Evolutionary conservation across 1,140 invertebrate genomes (phyloP), one percentile per base, ranked within the genome.

Genomic region (Drosophila lowei): DNA sequence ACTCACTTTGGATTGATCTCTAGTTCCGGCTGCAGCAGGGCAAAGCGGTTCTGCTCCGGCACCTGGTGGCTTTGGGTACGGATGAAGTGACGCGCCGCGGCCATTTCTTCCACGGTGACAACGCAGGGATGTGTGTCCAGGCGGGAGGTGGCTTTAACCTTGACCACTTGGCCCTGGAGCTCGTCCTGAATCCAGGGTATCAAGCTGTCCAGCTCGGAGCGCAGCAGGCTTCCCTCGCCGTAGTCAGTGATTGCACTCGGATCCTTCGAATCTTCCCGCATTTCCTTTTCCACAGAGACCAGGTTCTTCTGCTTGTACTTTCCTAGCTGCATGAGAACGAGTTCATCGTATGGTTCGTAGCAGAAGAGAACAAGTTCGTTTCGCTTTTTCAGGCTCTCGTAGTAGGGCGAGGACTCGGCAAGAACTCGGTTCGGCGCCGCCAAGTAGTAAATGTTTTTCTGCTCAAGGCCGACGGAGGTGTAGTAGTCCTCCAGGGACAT

Each of bases 101-200:
- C 97, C 97, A 99, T 99, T 92, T 99, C 98, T 80, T 97, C 95
- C 0, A 99, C 96, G 2, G 97, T 98, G 0, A 99, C 94, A 1
- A 98, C 96, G 91, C 97, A 99, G 0, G 98, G 98, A 93, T 99
- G 97, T 1, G 94, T 94, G 61, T 97, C 96, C 15, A 99, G 91
- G 38, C 96, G 94, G 25, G 95, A 94, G 1, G 97, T 99, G 1
- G 96, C 93, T 91, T 95, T 97, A 2, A 97, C 94, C 47, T 94
- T 94, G 25, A 94, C 93, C 1, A 97, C 97, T 92, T 96, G 97
- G 1, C 95, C 95, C 7, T 93, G 92, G 9, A 99, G 92, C 63
- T 94, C 92, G 2, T 93, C 93, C 88, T 97, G 95, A 25, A 99
- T 92, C 93, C 96, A 98, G 13, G 93, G 92, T 42, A 96, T 94